Base-by-base conservation (phyloP, 1,140 invertebrate genomes). In the Stenopsyche tienmushanensis region DNA sequence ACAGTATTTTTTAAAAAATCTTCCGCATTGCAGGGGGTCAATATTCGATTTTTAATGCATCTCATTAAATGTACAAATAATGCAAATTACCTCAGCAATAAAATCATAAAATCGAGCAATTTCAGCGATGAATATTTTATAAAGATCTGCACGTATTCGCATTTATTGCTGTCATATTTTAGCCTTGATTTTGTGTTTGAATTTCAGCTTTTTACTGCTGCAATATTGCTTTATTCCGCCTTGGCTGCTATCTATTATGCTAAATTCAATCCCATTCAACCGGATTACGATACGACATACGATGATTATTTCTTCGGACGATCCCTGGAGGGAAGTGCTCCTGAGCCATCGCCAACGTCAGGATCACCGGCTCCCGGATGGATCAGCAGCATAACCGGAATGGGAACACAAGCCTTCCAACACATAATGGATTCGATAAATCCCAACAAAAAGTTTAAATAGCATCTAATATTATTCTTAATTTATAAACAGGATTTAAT, bases 201-300 rank as follows among this genome's bases (percentile, higher is more conserved):
- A 71, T 83, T 84, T 62, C 78, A 92, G 90, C 81, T 92, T 15
- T 86, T 86, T 66, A 92, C 90, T 0, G 89, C 90, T 0, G 82
- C 85, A 3, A 78, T 93, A 13, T 82, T 93, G 1, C 86, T 92
- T 60, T 93, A 93, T 79, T 90, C 90, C 13, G 88, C 88, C 49
- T 85, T 92, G 66, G 90, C 90, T 0, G 90, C 90, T 49, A 87
- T 92, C 72, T 93, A 92, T 77, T 93, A 91, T 74, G 90, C 90
- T 20, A 92, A 91, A 75, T 90, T 91, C 71, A 92, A 91, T 76
- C 89, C 89, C 7, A 83, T 90, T 50, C 82, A 86, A 7, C 84
- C 85, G 23, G 89, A 90, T 67, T 88, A 88, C 73, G 88, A 89
- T 72, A 73, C 76, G 66, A 84, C 85, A 68, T 87, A 88, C 60